Percentiles rank a stretch among this genome's conserved stretches.
phyloP scores from a whole-genome alignment of 2,113 vertebrate species.

The Malurus elegans region DNA sequence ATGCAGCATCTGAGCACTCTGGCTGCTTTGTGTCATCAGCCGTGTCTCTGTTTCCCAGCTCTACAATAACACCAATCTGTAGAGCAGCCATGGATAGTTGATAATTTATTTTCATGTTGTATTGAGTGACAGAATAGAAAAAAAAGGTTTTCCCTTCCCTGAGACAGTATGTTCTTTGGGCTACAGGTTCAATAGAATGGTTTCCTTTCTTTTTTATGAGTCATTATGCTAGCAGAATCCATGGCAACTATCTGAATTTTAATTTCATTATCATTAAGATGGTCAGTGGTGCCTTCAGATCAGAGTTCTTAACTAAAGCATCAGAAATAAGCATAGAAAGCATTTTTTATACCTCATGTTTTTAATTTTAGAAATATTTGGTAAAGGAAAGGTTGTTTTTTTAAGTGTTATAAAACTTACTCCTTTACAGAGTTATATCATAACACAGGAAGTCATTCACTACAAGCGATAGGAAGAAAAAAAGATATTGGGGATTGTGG shows the following conservation, averaged over 20 bases:
- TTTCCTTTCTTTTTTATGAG: background rate
- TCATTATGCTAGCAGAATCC: background rate
- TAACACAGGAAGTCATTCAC: constrained; percentile 42
- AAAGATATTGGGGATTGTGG: constrained; percentile 32
- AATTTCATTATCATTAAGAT: background rate
- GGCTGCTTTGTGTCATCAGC: background rate
- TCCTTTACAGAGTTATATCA: background rate
- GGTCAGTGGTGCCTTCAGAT: background rate
- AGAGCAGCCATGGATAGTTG: background rate
- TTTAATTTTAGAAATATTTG: background rate
- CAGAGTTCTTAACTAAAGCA: background rate
- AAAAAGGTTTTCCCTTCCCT: background rate
- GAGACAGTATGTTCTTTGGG: background rate
- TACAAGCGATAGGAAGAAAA: background rate
- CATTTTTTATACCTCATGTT: background rate
- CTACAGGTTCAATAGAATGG: background rate
- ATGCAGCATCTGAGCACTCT: background rate
- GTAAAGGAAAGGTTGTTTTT: background rate
- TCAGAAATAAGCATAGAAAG: background rate
- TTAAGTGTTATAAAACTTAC: background rate
- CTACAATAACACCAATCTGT: background rate
- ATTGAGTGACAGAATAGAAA: background rate
- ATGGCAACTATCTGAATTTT: background rate
- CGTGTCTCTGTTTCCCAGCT: background rate
- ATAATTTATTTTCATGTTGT: background rate